Evolutionary conservation across 1,140 invertebrate species (phyloP).

Genomic region (Teleopsis dalmanni): DNA sequence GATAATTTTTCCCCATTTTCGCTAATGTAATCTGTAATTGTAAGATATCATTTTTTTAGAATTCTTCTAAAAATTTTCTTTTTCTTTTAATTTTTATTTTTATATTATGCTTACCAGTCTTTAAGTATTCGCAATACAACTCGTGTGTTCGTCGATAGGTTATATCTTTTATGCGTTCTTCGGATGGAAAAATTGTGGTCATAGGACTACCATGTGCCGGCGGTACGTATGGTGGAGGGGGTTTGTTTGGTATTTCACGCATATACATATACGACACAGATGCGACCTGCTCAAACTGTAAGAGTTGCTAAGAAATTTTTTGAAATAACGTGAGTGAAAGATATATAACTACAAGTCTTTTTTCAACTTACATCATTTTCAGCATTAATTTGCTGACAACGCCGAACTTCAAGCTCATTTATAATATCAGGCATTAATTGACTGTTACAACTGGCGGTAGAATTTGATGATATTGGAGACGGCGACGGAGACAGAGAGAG

Average conservation of each 20-base stretch:
- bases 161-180: slow-evolving; percentile 23
- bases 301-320: slow-evolving; percentile 8
- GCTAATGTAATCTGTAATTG: slow-evolving; percentile 10
- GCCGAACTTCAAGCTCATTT: slow-evolving; percentile 17
- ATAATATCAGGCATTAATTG: slow-evolving; percentile 21
- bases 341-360: background rate
- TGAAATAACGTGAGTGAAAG: background rate
- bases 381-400: slow-evolving; percentile 14
- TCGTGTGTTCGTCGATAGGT: slow-evolving; percentile 18
- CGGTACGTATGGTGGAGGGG: slow-evolving; percentile 24
- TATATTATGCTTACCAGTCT: slow-evolving; percentile 12
- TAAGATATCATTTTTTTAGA: too few relatives aligned
- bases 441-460: background rate
- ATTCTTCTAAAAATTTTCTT: background rate
- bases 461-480: background rate
- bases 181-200: slow-evolving; percentile 25
- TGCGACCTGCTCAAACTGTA: slow-evolving; percentile 10
- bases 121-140: slow-evolving; percentile 17
- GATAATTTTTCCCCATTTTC: slow-evolving; percentile 13
- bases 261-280: slow-evolving; percentile 15
- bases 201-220: slow-evolving; percentile 24
- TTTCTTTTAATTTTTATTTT: background rate
- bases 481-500: background rate
- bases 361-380: slow-evolving; percentile 15
- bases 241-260: slow-evolving; percentile 26